Evolutionary conservation across 1,140 invertebrate genomes (phyloP).

Genomic region (Popillia japonica): DNA sequence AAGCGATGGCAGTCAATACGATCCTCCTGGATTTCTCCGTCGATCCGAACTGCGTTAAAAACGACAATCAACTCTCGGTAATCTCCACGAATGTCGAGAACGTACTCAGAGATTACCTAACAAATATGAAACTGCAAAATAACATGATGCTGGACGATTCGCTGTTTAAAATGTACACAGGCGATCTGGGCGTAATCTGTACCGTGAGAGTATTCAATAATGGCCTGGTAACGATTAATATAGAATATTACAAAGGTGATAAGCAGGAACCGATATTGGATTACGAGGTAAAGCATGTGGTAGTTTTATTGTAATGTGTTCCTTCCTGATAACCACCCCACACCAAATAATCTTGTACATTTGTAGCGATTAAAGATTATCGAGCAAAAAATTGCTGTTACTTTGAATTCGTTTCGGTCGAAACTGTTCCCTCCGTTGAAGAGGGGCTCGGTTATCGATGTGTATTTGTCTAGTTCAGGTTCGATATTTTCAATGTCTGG

Average conservation of each 20-base stretch:
- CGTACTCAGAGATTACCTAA: slow-evolving; percentile 73
- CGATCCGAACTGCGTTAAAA: slow-evolving; percentile 70
- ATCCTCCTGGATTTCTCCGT: slow-evolving; percentile 83
- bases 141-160: slow-evolving; percentile 68
- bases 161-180: slow-evolving; percentile 72
- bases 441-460: slow-evolving; percentile 82
- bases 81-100: slow-evolving; percentile 72
- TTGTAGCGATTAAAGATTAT: slow-evolving; percentile 69
- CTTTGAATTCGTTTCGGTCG: slow-evolving; percentile 76
- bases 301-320: too few relatives aligned
- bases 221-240: slow-evolving; percentile 79
- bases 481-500: slow-evolving; percentile 53
- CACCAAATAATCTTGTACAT: slow-evolving; percentile 12
- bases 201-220: slow-evolving; percentile 75
- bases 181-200: slow-evolving; percentile 73
- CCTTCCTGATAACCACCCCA: not conserved
- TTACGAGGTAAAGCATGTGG: slow-evolving; percentile 72
- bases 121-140: slow-evolving; percentile 70
- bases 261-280: slow-evolving; percentile 73
- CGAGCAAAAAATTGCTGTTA: slow-evolving; percentile 76
- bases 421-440: slow-evolving; percentile 85
- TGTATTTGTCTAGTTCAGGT: slow-evolving; percentile 89
- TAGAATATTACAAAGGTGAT: slow-evolving; percentile 81
- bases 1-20: slow-evolving; percentile 79
- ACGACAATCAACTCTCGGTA: slow-evolving; percentile 70